Evolutionary conservation across 2,113 vertebrate genomes (phyloP), one percentile per base, ranked within the genome.

Genomic region (Tricholaema leucomelas): DNA sequence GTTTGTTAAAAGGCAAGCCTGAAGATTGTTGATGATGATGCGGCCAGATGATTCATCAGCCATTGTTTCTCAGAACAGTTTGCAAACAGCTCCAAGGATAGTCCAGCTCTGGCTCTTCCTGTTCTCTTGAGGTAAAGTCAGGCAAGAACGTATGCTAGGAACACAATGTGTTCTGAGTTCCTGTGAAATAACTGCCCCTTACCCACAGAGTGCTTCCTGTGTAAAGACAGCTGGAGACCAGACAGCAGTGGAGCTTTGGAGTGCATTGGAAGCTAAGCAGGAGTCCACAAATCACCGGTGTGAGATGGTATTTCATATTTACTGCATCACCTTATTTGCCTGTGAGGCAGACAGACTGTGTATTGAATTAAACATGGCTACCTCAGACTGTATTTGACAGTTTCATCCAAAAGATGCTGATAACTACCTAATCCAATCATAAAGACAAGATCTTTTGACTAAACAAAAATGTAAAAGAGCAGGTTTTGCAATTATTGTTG

Each of bases 11-110:
- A 82, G 27, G 50, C 85, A 95, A 56, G 64, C 69, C 50, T 77
- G 79, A 67, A 66, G 75, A 59, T 30, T 71, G 87, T 71, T 90
- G 82, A 69, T 92, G 87, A 89, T 21, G 46, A 89, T 21, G 46
- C 59, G 58, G 71, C 56, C 72, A 88, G 89, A 94, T 96, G 92
- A 95, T 94, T 95, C 89, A 91, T 92, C 92, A 91, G 67, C 81
- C 91, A 94, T 93, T 94, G 81, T 95, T 94, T 91, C 87, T 85
- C 78, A 89, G 89, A 94, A 91, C 54, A 86, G 86, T 83, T 87
- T 79, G 92, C 90, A 94, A 87, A 92, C 48, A 92, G 27, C 91
- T 91, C 81, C 65, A 85, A 91, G 88, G 88, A 93, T 88, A 94
- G 90, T 82, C 77, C 81, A 86, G 87, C 87, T 92, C 67, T 76